Evolutionary conservation across 2,797 vertebrate genomes (phyloP), one percentile per base, ranked within the genome.

Genomic region (Halcyon chelicuti): DNA sequence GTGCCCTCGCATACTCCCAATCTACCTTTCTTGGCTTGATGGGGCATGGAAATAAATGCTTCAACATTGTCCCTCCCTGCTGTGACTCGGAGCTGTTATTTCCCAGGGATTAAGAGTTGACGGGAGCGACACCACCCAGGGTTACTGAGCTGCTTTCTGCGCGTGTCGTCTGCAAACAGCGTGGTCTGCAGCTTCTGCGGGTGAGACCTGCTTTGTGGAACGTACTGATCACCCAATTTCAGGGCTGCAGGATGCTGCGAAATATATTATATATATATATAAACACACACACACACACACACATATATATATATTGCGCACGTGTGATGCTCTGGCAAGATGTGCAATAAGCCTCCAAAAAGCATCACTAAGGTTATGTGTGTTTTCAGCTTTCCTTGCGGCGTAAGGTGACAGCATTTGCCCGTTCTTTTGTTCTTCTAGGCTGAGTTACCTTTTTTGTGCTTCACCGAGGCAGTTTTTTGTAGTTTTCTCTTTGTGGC

Each of bases 171-270:
- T 58, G 52, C 52, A 26, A 61, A 9, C 7, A 8, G 44, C 2
- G 0, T 1, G 13, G 44, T 11, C 28, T 31, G 11, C 28, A 13
- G 0, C 74, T 16, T 15, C 61, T 55, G 52, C 51, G 21, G 74
- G 40, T 17, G 65, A 87, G 52, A 37, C 6, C 42, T 33, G 1
- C 70, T 4, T 12, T n/a, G 73, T 33, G 57, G 42, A 29, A 51
- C 3, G 28, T 51, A 8, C 78, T 63, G 40, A 6, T 3, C 19
- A 1, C 52, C 71, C 15, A 4, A 9, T 20, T 37, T 71, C 60
- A 23, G 47, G 67, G 60, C 73, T 51, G 17, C 10, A 62, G 37
- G 49, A 40, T 2, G 1, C 29, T 29, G 60, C n/a, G 18, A 47
- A 68, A 46, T 29, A 3, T 14, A 22, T 35, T 44, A 0, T 52